Conservation (phyloP, 1,140 invertebrate genomes). For the Aphelinus atriplicis region DNA sequence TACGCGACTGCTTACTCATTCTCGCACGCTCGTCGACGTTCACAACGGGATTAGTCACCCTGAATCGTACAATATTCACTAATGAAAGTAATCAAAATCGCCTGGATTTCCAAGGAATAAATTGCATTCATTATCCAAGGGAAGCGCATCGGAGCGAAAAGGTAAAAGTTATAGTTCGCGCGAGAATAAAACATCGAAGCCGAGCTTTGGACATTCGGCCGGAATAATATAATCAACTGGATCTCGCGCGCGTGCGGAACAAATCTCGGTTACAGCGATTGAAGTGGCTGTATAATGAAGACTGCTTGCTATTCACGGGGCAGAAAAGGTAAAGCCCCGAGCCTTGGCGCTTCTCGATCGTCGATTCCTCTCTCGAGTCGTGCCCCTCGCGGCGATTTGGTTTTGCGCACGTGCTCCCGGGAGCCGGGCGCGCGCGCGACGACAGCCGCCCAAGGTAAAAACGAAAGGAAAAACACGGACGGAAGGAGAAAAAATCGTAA, state of each 20-base stretch:
- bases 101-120: no score
- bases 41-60: no score
- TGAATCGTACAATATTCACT: no score
- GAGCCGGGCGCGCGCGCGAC: not conserved
- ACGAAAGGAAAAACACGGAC: no score
- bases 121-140: no score
- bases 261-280: conserved; percentile 8
- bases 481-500: conserved; percentile 55
- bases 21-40: no score
- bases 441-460: not conserved
- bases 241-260: not conserved
- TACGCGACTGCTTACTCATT: no score
- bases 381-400: conserved; percentile 18
- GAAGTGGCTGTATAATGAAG: conserved; percentile 3
- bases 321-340: not conserved
- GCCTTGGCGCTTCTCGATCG: not conserved
- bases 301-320: conserved; percentile 14
- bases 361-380: not conserved
- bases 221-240: not conserved
- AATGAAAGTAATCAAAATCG: no score
- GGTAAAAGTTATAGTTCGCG: no score
- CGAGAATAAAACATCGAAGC: no score
- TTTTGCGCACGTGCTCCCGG: not conserved
- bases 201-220: no score
- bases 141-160: no score